Evolutionary conservation across 2,113 vertebrate species (phyloP), one percentile per base, ranked within the genome.

Genomic region (Scomber colias): DNA sequence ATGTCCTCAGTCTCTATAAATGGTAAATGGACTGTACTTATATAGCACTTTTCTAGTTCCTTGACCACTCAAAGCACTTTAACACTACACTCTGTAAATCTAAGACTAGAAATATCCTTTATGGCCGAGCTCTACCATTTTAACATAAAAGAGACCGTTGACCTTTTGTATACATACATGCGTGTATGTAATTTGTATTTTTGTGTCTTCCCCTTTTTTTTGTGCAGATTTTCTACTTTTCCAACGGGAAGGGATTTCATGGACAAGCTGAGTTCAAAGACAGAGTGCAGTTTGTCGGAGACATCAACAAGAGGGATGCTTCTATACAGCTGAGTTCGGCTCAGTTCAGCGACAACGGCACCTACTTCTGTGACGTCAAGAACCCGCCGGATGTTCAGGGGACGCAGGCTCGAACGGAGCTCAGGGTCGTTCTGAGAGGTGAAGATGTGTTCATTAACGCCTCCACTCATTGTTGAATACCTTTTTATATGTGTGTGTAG

Each of bases 381-480:
- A 98, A 97, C 83, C 97, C 97, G 0, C 97, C 97, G 0, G 97
- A 98, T 77, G 93, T 98, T 0, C 56, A 1, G 4, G 95, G 96
- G 54, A 95, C 93, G 1, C 87, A 94, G 11, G 96, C 96, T 44
- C 84, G 94, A 79, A 97, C 94, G 0, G 89, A 95, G 89, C 94
- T 99, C 45, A 86, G 94, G 68, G 97, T 99, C 3, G 96, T 99
- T 49, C 94, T 96, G 83, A 97, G 95, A 97, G 97, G 98, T 99
- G 63, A 84, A 24, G 16, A 35, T 35, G 31, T 35, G 31, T 35
- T 35, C 31, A 35, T 35, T 6, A 35, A 35, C 7, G 31, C 31
- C 31, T 35, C 31, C 5, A 35, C 1, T 3, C 7, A 6, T 31
- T 31, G 31, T 31, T 4, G 31, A 35, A 35, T 35, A 35, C 31